Evolutionary conservation across 2,113 vertebrate species (phyloP), one percentile per base, ranked within the genome.

Genomic region (Candoia aspera): DNA sequence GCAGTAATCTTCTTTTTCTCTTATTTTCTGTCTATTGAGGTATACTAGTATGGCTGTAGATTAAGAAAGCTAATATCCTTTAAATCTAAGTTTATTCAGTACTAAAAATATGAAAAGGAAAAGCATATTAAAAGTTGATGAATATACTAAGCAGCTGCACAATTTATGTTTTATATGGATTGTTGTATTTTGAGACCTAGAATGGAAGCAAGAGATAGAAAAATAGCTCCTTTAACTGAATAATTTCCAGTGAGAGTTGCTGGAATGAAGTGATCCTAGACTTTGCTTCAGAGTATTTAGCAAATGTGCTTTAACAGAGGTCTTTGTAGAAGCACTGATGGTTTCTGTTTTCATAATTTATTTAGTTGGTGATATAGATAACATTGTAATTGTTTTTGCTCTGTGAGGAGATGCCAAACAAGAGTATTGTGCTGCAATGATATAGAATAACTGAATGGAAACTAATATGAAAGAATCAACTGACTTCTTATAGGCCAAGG

Each of bases 311-410:
- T 94, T 97, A 96, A 91, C 95, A 84, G 94, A 97, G 95, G 96
- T 96, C 96, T 95, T 95, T 93, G 94, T 96, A 95, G 96, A 95
- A 97, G 95, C 94, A 90, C 95, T 97, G 96, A 97, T 96, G 95
- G 96, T 97, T 97, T 97, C 96, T 96, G 96, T 97, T 97, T 96
- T 97, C 96, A 95, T 93, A 62, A 89, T 97, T 96, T 96, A 95
- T 96, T 95, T 95, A 94, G 92, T 95, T 96, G 93, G 93, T 92
- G 89, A 94, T 95, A 97, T 95, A 97, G 96, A 96, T 91, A 93
- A 94, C 95, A 97, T 97, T 97, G 97, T 96, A 87, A 91, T 33
- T 91, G 59, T 93, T 92, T 88, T 42, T 91, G 26, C 55, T 89
- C 91, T 90, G 84, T n/a, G 86, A 0, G 0, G 0, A 0, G 59